Percentiles rank a stretch among this genome's conserved stretches.
Conservation (phyloP, 2,888 invertebrate genomes). For the Himalopsyche anomala region DNA sequence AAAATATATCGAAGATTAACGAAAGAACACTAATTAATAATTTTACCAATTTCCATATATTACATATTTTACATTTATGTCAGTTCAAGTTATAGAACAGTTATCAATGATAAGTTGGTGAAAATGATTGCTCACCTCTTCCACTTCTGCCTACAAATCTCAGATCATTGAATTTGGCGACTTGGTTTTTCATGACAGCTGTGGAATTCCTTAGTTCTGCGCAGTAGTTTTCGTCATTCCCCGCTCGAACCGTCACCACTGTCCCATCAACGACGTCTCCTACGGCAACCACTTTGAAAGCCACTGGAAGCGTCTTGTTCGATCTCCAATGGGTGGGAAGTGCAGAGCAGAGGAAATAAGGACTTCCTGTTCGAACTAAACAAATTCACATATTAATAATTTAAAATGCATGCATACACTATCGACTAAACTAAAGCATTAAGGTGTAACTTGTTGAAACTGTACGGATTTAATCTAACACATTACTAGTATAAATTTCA, state of each 20-base stretch:
- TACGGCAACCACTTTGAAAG: conserved; percentile 96
- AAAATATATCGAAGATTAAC: no score
- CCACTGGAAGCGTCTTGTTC: conserved; percentile 97
- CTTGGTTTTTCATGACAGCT: conserved; percentile 98
- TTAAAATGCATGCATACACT: no score
- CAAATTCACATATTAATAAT: no score
- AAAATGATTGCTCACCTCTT: conserved; percentile 86
- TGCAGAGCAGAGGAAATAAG: conserved; percentile 96
- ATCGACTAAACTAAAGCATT: no score
- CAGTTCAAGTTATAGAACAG: no score
- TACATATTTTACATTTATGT: no score
- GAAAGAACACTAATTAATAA: no score
- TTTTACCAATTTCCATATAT: no score
- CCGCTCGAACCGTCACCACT: conserved; percentile 95
- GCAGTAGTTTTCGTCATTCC: conserved; percentile 98
- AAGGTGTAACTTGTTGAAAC: no score
- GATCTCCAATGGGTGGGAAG: conserved; percentile 98
- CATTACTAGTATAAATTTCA: no score
- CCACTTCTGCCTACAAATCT: conserved; percentile 99
- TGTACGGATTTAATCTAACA: no score
- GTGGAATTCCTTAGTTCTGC: conserved; percentile 96
- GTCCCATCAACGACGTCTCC: conserved; percentile 98
- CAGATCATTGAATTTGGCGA: conserved; percentile 99
- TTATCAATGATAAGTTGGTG: no score
- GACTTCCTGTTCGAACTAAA: conserved; percentile 90